phyloP scores from a whole-genome alignment of 2,888 invertebrate species.

The Volucella bombylans region DNA sequence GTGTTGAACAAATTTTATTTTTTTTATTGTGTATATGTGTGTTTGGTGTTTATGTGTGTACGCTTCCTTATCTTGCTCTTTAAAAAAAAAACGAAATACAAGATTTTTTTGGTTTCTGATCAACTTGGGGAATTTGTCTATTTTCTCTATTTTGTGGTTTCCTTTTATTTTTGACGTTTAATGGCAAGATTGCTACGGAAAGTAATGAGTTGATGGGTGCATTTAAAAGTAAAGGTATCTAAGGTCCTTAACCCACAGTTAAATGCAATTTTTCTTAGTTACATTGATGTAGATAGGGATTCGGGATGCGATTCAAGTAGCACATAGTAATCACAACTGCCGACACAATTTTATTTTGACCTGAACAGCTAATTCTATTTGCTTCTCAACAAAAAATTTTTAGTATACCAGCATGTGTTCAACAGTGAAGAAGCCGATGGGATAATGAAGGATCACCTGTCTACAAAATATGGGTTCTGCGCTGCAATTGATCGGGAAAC shows the following conservation, averaged over 20 bases:
- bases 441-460: no score
- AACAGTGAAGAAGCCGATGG: no score
- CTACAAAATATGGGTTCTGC: no score
- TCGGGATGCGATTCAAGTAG: neutral
- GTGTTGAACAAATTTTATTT: neutral
- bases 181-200: constrained; percentile 47
- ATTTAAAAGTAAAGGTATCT: no score
- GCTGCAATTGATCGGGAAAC: no score
- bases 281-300: constrained; percentile 1
- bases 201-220: constrained; percentile 4
- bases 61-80: constrained; percentile 52
- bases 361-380: no score
- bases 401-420: no score
- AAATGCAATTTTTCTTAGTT: no score
- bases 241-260: no score
- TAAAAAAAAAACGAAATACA: constrained; percentile 17
- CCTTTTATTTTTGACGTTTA: constrained; percentile 2
- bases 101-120: neutral
- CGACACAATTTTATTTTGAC: no score
- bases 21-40: constrained; percentile 8
- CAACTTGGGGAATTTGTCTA: neutral
- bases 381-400: no score
- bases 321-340: no score
- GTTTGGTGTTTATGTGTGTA: constrained; percentile 44
- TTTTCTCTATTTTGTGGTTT: neutral